These are phyloP conservation scores for Chelidonichthys spinosus DNA, from an alignment of 2,797 vertebrate species.

Conservation along the genomic window DNA sequence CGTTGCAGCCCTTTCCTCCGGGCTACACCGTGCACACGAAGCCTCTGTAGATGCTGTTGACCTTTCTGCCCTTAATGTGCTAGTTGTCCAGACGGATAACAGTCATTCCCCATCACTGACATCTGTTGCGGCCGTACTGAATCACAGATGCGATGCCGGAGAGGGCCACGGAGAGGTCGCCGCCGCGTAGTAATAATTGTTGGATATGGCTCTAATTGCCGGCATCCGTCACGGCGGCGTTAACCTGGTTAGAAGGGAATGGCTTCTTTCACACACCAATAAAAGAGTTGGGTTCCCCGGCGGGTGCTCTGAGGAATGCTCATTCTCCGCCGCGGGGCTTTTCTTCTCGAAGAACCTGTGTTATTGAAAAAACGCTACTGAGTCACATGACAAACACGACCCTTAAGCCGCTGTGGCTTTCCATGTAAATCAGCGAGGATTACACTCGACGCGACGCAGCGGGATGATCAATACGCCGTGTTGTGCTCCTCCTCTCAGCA, in stretches of 20 bases:
- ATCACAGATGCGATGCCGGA: slow-evolving; percentile 22
- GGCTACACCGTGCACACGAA: slow-evolving; percentile 52
- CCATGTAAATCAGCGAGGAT: slow-evolving; percentile 49
- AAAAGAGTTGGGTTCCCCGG: slow-evolving; percentile 48
- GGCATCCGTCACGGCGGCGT: slow-evolving; percentile 63
- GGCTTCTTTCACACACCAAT: slow-evolving; percentile 37
- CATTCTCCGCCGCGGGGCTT: slow-evolving; percentile 48
- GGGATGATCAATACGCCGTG: slow-evolving; percentile 56
- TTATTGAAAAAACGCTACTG: slow-evolving; percentile 57
- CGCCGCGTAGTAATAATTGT: slow-evolving; percentile 52
- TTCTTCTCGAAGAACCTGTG: slow-evolving; percentile 51
- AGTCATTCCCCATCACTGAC: slow-evolving; percentile 62
- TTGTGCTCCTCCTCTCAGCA: slow-evolving; percentile 23
- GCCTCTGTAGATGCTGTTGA: slow-evolving; percentile 56
- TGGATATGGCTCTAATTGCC: slow-evolving; percentile 66
- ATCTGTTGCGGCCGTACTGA: slow-evolving; percentile 43
- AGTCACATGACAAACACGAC: slow-evolving; percentile 37
- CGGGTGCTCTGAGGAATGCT: slow-evolving; percentile 43
- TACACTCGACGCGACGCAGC: slow-evolving; percentile 50
- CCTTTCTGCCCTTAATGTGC: slow-evolving; percentile 65
- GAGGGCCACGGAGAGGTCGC: slow-evolving; percentile 37
- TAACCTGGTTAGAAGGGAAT: slow-evolving; percentile 59
- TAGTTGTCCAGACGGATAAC: slow-evolving; percentile 70
- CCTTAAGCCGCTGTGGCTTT: slow-evolving; percentile 30
- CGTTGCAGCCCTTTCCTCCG: slow-evolving; percentile 36